Evolutionary conservation across 2,797 vertebrate species (phyloP).

Genomic region (Schizopygopsis pylzovi): DNA sequence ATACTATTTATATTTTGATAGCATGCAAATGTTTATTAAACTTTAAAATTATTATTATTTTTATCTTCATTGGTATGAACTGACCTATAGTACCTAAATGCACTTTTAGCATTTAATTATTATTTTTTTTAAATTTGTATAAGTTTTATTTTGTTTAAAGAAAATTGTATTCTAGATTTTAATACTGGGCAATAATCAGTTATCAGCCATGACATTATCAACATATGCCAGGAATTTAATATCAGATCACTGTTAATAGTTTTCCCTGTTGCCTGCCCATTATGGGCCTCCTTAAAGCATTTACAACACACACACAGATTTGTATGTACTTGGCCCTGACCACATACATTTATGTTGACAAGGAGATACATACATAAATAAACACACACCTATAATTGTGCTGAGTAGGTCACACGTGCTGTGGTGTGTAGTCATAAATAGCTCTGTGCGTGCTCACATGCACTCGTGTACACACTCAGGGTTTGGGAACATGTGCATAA

Average conservation of each 20-base stretch:
- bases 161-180: background rate
- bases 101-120: no score
- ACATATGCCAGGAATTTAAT: background rate
- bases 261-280: background rate
- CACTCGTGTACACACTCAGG: constrained; percentile 6
- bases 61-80: no score
- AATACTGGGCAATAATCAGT: background rate
- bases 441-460: background rate
- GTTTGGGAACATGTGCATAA: background rate
- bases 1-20: no score
- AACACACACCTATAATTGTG: constrained; percentile 22
- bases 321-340: background rate
- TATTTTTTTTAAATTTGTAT: no score
- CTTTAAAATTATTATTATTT: no score
- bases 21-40: no score
- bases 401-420: constrained; percentile 27
- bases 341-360: constrained; percentile 23
- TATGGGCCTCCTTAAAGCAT: background rate
- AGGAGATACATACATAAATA: constrained; percentile 34
- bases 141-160: background rate
- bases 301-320: background rate
- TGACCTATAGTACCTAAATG: no score
- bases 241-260: background rate
- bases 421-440: constrained; percentile 24
- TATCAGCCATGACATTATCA: background rate